Conservation (phyloP, 2,888 invertebrate genomes). For the Dryobota labecula region DNA sequence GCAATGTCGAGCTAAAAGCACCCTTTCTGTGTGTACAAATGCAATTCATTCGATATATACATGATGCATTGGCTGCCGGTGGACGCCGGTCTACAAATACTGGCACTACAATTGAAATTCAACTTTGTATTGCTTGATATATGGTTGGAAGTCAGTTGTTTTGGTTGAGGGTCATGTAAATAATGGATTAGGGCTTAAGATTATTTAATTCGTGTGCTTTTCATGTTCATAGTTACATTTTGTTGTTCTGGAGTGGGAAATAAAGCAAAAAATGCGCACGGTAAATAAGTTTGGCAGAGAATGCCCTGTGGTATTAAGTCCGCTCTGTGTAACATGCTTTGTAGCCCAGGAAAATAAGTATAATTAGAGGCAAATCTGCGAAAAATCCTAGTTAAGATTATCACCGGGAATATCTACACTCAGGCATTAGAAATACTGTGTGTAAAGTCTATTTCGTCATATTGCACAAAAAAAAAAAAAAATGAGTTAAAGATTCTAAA, state of each 20-base stretch:
- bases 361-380: too few species aligned
- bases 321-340: neutral
- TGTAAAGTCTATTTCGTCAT: too few species aligned
- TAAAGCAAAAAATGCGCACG: slow-evolving; percentile 2
- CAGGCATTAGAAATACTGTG: too few species aligned
- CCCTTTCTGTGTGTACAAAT: slow-evolving; percentile 83
- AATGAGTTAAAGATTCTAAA: too few species aligned
- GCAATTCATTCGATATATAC: slow-evolving; percentile 75
- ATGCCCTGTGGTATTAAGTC: neutral
- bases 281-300: neutral
- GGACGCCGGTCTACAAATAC: slow-evolving; percentile 53
- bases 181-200: slow-evolving; percentile 51
- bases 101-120: slow-evolving; percentile 30
- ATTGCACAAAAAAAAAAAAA: too few species aligned
- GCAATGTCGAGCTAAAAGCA: slow-evolving; percentile 73
- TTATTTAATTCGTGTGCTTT: slow-evolving; percentile 57
- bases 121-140: slow-evolving; percentile 27
- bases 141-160: slow-evolving; percentile 14
- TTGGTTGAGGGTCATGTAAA: slow-evolving; percentile 24
- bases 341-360: too few species aligned
- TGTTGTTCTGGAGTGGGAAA: slow-evolving; percentile 14
- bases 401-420: too few species aligned
- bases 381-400: too few species aligned
- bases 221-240: slow-evolving; percentile 32
- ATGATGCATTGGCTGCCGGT: slow-evolving; percentile 74